Evolutionary conservation across 1,140 invertebrate genomes (phyloP), one percentile per base, ranked within the genome.

Genomic region (Zophobas atratus): DNA sequence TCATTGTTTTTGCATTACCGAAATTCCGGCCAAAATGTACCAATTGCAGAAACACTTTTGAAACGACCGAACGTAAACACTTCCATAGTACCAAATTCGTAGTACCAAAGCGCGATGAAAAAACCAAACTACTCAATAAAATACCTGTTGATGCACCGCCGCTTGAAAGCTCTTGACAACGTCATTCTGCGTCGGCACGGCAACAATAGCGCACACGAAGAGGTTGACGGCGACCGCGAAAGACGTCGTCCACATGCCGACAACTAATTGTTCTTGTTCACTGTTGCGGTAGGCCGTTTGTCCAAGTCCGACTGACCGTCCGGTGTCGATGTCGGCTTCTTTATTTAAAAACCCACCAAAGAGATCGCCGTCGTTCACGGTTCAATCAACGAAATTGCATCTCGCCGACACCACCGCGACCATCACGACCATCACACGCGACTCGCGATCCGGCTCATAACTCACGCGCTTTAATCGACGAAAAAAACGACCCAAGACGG

Each of bases 81-180:
- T 4, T 46, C 43, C 6, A 0, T 4, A 8, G 43, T 46, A 3
- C 43, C 0, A 8, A 3, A 0, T 8, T 3, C 43, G 43, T 46
- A 3, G 8, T 4, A 46, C 43, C 8, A 3, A 46, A 46, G 43
- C 43, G 8, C 43, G 43, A 46, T 46, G 0, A 51, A 51, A 20
- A 51, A 51, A 51, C 4, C 49, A 51, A 20, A 51, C 3, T n/a
- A 51, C 4, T 5, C 49, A 46, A 8, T 3, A n/a, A 67, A 67
- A 41, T 76, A 81, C 81, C 81, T 81, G 81, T 75, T 81, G 76
- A 5, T 78, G 77, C 2, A 81, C 34, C 39, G 77, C 74, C 49
- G 57, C 70, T 48, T 81, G 79, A 70, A 80, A 81, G 20, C 63
- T 81, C 33, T 80, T 73, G 32, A 71, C 71, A 8, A 43, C 49